phyloP scores from a whole-genome alignment of 2,888 invertebrate species.

The Machimus rusticus region DNA sequence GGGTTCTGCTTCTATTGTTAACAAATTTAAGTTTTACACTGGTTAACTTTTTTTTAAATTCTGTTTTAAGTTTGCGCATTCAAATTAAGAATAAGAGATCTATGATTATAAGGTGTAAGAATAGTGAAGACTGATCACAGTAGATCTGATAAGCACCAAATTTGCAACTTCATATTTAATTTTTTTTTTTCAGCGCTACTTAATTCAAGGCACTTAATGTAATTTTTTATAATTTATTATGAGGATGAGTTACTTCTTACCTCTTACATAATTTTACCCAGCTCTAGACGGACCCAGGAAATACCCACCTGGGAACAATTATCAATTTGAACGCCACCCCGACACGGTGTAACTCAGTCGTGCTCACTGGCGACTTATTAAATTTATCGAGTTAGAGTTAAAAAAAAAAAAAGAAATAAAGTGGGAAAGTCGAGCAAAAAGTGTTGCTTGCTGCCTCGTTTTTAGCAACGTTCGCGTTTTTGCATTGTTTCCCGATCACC shows the following conservation, averaged over 20 bases:
- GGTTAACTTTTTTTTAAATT: not conserved
- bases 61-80: no score
- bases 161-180: not conserved
- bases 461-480: not conserved
- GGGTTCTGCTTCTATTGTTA: no score
- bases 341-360: not conserved
- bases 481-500: not conserved
- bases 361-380: not conserved
- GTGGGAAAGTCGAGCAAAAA: not conserved
- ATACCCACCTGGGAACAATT: not conserved
- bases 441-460: not conserved
- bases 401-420: not conserved
- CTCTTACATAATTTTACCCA: not conserved
- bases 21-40: not conserved
- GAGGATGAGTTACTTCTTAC: not conserved
- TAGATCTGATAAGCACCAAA: not conserved
- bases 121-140: not conserved
- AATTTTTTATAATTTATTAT: not conserved
- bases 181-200: not conserved
- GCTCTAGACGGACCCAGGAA: not conserved
- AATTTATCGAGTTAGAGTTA: not conserved
- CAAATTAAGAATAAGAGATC: not conserved
- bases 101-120: not conserved
- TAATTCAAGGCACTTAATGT: not conserved
- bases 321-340: not conserved